Evolutionary conservation across 1,140 invertebrate genomes (phyloP), one percentile per base, ranked within the genome.

Genomic region (Drosophila lini): DNA sequence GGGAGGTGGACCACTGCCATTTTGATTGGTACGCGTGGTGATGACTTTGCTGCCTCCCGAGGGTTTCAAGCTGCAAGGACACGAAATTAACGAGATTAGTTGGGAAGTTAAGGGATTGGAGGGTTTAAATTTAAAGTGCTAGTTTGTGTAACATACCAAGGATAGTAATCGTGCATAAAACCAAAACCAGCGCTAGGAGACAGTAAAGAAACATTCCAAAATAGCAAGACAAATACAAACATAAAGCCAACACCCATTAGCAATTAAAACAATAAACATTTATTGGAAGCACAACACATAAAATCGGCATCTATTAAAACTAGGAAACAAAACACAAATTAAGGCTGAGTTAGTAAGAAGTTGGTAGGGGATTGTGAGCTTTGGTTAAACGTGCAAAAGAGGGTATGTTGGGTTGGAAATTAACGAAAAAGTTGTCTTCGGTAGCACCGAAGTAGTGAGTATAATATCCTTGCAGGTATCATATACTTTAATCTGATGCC

Each of bases 11-110:
- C 84, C 90, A 31, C 31, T 53, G 31, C 85, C 85, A 69, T 85
- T 85, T 25, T 86, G 86, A 25, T 62, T 74, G n/a, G 55, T 44
- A 7, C 88, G 65, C 64, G 61, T 42, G 10, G 69, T n/a, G 70
- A 52, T 7, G 74, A 75, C 76, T 31, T 92, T 92, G 31, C 60
- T 74, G 2, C 71, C 74, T 28, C 70, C 69, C 7, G 91, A 79
- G 5, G 76, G 65, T 64, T 92, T 92, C 13, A 90, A 56, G 55
- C 91, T 92, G 78, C n/a, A 89, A 82, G 56, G 42, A 55, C 11
- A 53, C 10, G 28, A 16, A 73, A 19, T 10, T 8, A 11, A 1
- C 1, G 4, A 7, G 15, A 67, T 90, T 74, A 86, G 42, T 16
- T 50, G n/a, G 7, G 7, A 19, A 5, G 13, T 5, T 11, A 4